Evolutionary conservation across 2,113 vertebrate species (phyloP).

Genomic region (Camarhynchus parvulus): DNA sequence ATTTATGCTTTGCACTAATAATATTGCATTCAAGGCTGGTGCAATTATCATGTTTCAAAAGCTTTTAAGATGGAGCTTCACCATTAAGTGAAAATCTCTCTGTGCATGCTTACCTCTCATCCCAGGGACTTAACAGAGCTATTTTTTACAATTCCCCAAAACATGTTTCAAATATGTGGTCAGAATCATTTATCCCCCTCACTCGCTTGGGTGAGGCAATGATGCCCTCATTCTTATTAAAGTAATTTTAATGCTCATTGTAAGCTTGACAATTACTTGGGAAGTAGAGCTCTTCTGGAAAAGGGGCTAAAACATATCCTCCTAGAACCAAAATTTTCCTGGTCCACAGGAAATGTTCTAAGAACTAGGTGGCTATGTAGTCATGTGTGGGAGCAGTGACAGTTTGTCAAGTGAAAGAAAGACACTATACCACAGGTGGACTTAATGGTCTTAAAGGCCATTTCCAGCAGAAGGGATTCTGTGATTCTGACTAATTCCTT

Average conservation of each 20-base stretch:
- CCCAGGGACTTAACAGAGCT: background rate
- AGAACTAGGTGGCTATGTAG: background rate
- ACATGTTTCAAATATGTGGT: background rate
- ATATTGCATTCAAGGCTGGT: background rate
- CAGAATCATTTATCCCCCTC: background rate
- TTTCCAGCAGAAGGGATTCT: background rate
- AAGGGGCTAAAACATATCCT: background rate
- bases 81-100: background rate
- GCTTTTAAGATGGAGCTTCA: background rate
- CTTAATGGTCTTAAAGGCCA: background rate
- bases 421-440: background rate
- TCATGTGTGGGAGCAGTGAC: background rate
- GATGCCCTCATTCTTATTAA: background rate
- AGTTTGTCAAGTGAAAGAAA: background rate
- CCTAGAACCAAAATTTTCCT: background rate
- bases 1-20: background rate
- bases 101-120: background rate
- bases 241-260: background rate
- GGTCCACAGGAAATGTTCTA: no score
- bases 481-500: background rate
- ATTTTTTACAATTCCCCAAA: background rate
- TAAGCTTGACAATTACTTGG: background rate
- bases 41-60: background rate
- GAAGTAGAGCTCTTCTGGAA: background rate
- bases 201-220: background rate